Evolutionary conservation across 2,888 invertebrate species (phyloP).

Genomic region (Calameuta pallipes): DNA sequence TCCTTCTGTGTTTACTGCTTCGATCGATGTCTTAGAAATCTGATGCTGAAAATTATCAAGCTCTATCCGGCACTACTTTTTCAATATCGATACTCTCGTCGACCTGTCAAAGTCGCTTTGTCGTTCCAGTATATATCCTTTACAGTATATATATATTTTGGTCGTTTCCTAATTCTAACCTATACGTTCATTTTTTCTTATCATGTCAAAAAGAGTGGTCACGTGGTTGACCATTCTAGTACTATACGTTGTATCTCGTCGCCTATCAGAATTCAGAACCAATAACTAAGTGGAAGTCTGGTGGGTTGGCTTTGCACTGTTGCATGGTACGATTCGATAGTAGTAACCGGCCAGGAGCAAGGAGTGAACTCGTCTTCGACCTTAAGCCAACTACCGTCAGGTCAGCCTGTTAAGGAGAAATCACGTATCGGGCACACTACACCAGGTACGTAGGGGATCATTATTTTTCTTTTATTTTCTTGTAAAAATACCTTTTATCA

Average conservation of each 20-base stretch:
- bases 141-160: no score
- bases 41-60: not conserved
- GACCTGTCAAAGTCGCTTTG: not conserved
- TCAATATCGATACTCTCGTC: not conserved
- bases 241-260: not conserved
- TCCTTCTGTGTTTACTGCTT: not conserved
- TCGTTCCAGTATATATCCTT: no score
- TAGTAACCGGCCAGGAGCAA: constrained; percentile 63
- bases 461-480: not conserved
- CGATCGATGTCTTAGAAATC: not conserved
- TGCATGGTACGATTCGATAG: constrained; percentile 66
- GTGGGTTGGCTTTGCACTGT: constrained; percentile 66
- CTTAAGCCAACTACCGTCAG: constrained; percentile 69
- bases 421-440: constrained; percentile 64
- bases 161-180: not conserved
- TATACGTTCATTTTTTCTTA: not conserved
- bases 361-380: constrained; percentile 61
- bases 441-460: constrained; percentile 54
- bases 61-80: not conserved
- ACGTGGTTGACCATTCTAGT: not conserved
- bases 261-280: constrained; percentile 4
- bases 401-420: constrained; percentile 72
- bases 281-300: constrained; percentile 58
- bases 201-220: not conserved
- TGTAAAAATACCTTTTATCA: not conserved